Percentiles rank a stretch among this genome's conserved stretches.
phyloP scores from a whole-genome alignment of 2,888 invertebrate species.

The Nebria salina region DNA sequence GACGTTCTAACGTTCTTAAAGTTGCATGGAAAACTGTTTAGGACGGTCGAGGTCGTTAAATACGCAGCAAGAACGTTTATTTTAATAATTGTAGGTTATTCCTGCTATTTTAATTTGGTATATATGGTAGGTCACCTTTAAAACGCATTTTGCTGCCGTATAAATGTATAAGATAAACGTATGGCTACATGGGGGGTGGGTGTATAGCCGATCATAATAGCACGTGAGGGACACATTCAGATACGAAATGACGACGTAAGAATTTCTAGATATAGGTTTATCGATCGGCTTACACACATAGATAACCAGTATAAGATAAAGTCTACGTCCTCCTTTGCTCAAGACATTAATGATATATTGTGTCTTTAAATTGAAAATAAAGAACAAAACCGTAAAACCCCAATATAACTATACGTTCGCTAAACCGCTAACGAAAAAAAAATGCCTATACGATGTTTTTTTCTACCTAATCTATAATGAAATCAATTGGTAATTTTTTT shows the following conservation, averaged over 20 bases:
- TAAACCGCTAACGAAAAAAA: background rate
- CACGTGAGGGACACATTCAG: slow-evolving; percentile 38
- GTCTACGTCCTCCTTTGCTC: background rate
- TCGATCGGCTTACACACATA: slow-evolving; percentile 18
- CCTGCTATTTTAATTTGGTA: background rate
- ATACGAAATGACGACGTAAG: slow-evolving; percentile 41
- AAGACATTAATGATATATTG: slow-evolving; percentile 1
- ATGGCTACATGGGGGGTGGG: background rate
- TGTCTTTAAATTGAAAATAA: slow-evolving; percentile 1
- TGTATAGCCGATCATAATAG: slow-evolving; percentile 32
- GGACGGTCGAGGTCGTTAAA: background rate
- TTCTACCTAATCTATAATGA: background rate
- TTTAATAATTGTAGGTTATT: background rate
- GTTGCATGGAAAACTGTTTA: background rate
- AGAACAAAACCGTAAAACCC: background rate
- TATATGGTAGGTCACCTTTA: slow-evolving; percentile 25
- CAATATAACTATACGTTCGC: background rate
- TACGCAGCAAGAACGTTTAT: background rate
- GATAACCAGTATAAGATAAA: background rate
- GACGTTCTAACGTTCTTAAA: background rate
- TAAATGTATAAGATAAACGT: slow-evolving; percentile 5
- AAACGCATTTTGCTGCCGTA: slow-evolving; percentile 16
- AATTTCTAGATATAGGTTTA: slow-evolving; percentile 36
- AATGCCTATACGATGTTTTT: background rate
- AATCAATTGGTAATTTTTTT: background rate